phyloP scores from a whole-genome alignment of 92 coral and sea anemone species.

The Siderastrea radians region DNA sequence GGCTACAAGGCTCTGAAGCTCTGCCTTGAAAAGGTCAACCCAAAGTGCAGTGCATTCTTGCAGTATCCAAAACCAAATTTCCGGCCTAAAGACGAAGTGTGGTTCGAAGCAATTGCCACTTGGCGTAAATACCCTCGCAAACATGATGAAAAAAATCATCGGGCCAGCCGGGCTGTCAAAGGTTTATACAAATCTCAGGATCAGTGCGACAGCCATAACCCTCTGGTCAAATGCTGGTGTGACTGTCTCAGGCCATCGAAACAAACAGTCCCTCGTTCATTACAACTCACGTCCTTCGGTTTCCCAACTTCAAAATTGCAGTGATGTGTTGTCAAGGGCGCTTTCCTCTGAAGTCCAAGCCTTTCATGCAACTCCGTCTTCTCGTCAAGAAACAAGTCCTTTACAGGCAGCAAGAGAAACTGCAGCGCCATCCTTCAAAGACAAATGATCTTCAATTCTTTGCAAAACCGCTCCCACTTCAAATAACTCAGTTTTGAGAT shows the following conservation, averaged over 20 bases:
- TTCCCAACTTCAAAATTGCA: slow-evolving; percentile 25
- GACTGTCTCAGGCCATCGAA: slow-evolving; percentile 41
- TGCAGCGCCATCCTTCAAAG: no score
- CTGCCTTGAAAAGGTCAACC: background rate
- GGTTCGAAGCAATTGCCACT: slow-evolving; percentile 44
- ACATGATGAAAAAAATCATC: background rate
- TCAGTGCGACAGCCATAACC: slow-evolving; percentile 48
- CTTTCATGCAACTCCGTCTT: no score
- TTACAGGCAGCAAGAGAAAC: no score
- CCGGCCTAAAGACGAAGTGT: background rate
- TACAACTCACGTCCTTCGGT: slow-evolving; percentile 44
- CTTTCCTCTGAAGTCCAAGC: no score
- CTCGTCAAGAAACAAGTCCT: no score
- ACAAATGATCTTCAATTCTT: no score
- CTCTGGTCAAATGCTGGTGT: slow-evolving; percentile 48
- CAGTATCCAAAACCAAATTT: background rate
- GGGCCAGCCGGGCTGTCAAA: background rate
- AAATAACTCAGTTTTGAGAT: no score
- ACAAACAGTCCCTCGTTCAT: background rate
- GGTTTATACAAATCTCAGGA: slow-evolving; percentile 50
- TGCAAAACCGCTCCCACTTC: no score
- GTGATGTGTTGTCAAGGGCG: background rate
- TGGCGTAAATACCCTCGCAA: background rate
- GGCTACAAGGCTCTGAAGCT: background rate
- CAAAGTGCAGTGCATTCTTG: background rate